Evolutionary conservation across 1,140 invertebrate species (phyloP), one percentile per base, ranked within the genome.

Genomic region (Trichonephila inaurata): DNA sequence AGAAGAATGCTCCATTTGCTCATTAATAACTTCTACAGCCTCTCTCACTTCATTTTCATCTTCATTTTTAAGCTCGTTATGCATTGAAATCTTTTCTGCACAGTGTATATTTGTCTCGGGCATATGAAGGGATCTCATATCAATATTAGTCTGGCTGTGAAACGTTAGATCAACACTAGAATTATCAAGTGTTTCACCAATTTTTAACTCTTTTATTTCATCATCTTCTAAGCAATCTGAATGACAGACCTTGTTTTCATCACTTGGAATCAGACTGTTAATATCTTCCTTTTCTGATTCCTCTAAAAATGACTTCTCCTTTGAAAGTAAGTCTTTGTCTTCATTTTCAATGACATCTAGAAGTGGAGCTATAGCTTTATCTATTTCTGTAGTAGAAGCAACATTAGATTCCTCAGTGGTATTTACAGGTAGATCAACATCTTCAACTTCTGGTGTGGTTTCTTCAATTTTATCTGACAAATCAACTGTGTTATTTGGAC

Each of bases 21-120:
- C 92, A 82, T 93, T 93, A 24, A 93, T 88, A 0, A 93, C n/a
- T 89, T 93, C 92, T 18, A 93, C 92, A 21, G 92, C 92, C 82
- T 93, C 92, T 21, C 92, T 77, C 60, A 93, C 92, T 88, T 93
- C 92, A 62, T 93, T 88, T 33, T 93, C 92, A 61, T 93, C 92
- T 82, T 93, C 92, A 81, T 89, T 88, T 89, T 93, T 93, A 89
- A 93, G 92, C 92, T 93, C 92, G 64, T 81, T 69, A 33, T 89
- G 92, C 33, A 88, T 24, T 19, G 51, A 62, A 33, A 92, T 69
- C 10, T 58, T 88, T 58, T 88, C 92, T 19, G 21, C 24, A 61
- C 69, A 60, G 64, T 40, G 12, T n/a, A 61, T 44, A 60, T 40
- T 19, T 58, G 83, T 28, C 28, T 92, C 91, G 72, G 83, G 66